A percentile compares a stretch with the other conserved stretches of the same genome.
Conservation (phyloP, 2,888 invertebrate species). For the Portevinia maculata region DNA sequence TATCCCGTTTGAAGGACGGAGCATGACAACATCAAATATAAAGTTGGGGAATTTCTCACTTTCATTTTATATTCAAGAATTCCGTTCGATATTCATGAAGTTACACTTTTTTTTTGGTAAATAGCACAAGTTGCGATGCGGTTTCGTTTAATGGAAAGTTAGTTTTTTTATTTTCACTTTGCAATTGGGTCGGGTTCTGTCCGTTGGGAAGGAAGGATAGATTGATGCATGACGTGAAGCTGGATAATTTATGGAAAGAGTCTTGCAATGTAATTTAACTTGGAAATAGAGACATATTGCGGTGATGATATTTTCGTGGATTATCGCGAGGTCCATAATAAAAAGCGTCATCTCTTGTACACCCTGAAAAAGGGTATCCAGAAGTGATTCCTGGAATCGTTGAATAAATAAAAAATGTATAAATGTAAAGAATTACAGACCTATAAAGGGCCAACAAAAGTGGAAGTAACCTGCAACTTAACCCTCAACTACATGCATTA, state of each 20-base stretch:
- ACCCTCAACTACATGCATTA: no score
- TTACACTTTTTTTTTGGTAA: slow-evolving; percentile 42
- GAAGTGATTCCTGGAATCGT: no score
- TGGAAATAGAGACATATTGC: no score
- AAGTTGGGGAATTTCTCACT: slow-evolving; percentile 9
- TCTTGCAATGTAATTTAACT: neutral
- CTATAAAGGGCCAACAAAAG: no score
- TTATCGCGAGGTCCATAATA: neutral
- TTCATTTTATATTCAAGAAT: slow-evolving; percentile 48
- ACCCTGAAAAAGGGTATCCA: no score
- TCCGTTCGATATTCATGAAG: slow-evolving; percentile 64
- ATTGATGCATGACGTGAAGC: neutral
- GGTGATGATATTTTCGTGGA: no score
- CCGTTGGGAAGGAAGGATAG: neutral
- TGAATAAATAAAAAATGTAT: no score
- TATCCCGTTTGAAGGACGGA: neutral
- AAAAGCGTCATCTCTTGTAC: neutral
- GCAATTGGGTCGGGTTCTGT: neutral
- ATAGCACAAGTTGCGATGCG: slow-evolving; percentile 64
- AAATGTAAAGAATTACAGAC: no score
- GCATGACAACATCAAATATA: neutral
- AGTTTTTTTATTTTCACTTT: slow-evolving; percentile 20
- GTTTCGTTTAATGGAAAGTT: slow-evolving; percentile 51
- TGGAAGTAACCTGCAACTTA: no score
- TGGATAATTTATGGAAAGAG: slow-evolving; percentile 14